phyloP scores from a whole-genome alignment of 2,113 vertebrate genomes.

The Gallinago undulata region DNA sequence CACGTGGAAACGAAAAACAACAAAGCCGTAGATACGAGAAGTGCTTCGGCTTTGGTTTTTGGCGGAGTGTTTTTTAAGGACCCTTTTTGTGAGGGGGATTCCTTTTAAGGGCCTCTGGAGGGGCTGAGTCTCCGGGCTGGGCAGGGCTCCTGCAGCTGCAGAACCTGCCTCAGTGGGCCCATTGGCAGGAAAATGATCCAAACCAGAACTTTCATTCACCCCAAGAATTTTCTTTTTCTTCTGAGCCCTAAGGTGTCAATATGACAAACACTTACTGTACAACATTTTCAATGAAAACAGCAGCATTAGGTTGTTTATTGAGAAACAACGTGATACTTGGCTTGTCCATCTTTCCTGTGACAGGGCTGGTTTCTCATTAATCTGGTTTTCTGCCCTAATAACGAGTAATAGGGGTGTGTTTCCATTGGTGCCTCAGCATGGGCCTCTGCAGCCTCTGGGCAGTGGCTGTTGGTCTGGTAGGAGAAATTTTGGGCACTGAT shows the following conservation, averaged over 20 bases:
- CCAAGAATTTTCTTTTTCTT: rapidly evolving
- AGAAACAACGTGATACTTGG: rapidly evolving
- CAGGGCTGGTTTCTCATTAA: neutral
- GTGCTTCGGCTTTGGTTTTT: neutral
- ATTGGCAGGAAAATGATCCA: rapidly evolving
- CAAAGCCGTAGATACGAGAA: rapidly evolving
- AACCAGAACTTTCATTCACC: rapidly evolving
- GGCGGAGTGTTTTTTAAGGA: rapidly evolving
- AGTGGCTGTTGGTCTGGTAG: neutral
- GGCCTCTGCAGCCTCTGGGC: neutral
- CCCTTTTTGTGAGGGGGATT: rapidly evolving
- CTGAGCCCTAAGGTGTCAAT: rapidly evolving
- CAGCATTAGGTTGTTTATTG: rapidly evolving
- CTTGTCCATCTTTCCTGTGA: rapidly evolving
- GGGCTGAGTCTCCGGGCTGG: rapidly evolving
- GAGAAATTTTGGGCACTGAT: neutral
- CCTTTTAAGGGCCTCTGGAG: no score
- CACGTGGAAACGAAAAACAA: rapidly evolving
- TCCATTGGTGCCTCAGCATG: rapidly evolving
- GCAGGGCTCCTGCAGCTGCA: neutral
- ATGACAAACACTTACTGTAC: rapidly evolving
- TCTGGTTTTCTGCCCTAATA: rapidly evolving
- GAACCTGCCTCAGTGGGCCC: rapidly evolving
- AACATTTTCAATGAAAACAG: rapidly evolving
- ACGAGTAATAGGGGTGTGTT: rapidly evolving